phyloP scores from a whole-genome alignment of 2,888 invertebrate genomes.

The Yponomeuta evonymella region DNA sequence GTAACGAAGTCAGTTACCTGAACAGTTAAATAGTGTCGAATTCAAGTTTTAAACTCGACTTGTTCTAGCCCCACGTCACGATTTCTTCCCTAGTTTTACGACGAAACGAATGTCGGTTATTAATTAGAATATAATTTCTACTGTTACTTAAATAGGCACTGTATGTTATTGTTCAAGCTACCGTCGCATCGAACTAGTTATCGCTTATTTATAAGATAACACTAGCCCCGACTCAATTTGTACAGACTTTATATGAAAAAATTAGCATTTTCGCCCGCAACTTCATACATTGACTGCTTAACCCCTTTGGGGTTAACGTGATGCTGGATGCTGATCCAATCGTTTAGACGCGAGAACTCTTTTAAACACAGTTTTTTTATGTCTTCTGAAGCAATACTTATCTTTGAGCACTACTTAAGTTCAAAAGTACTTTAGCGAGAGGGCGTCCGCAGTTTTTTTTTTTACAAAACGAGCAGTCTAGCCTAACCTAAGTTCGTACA shows the following conservation, averaged over 20 bases:
- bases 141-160: neutral
- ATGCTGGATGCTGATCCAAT: neutral
- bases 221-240: too few relatives aligned
- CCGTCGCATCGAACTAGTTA: too few relatives aligned
- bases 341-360: neutral
- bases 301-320: neutral
- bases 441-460: neutral
- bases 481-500: neutral
- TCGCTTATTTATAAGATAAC: too few relatives aligned
- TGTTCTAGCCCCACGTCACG: neutral
- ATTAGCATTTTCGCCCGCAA: too few relatives aligned
- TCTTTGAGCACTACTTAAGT: neutral
- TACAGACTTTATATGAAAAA: too few relatives aligned
- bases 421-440: neutral
- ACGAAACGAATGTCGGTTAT: neutral
- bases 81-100: neutral
- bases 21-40: neutral
- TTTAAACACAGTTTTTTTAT: neutral
- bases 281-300: neutral
- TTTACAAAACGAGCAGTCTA: neutral
- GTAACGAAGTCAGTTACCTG: neutral
- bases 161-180: neutral
- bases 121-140: neutral
- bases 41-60: too few relatives aligned
- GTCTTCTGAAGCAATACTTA: neutral